Evolutionary conservation across 2,888 invertebrate species (phyloP), one percentile per base, ranked within the genome.

Genomic region (Sesia apiformis): DNA sequence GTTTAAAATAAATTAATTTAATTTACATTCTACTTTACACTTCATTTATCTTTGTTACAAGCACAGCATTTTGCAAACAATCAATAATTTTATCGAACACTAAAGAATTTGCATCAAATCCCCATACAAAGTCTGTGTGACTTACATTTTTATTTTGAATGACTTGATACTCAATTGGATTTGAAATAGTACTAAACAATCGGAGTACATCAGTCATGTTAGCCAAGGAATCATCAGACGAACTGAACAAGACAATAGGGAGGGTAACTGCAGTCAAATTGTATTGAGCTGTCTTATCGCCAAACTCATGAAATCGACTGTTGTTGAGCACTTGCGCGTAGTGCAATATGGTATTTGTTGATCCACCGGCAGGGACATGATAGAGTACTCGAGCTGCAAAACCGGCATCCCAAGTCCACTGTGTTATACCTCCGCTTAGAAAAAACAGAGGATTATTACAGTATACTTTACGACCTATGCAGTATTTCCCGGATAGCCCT

Each of bases 381-480:
- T 76, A 70, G 3, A 80, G 53, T 5, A 85, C 58, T 51, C 70
- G 72, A 3, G 74, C 71, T 4, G 74, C 41, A 43, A 80, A 78
- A 62, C 66, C 71, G 3, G 61, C 54, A 3, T 54, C 42, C 8
- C 54, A 46, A 51, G 63, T 57, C 39, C 61, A 56, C 7, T 38
- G 38, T 7, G 39, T n/a, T 8, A 23, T 50, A 39, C 70, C 66
- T n/a, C 83, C 83, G 59, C 69, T 67, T 0, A 85, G 55, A 59
- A 84, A 84, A 55, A 78, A 66, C 49, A 84, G 66, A 5, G 84
- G 83, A 60, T 85, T 84, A 39, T 58, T 64, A 54, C 85, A 85
- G 60, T 70, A 78, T n/a, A 67, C 43, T 7, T 63, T 56, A 0
- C 70, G 63, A 5, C 76, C 77, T 3, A 55, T 60, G 55, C 84